A percentile compares a stretch with the other conserved stretches of the same genome.
Conservation (phyloP, 2,113 vertebrate species). For the Telmatochromis sp. region DNA sequence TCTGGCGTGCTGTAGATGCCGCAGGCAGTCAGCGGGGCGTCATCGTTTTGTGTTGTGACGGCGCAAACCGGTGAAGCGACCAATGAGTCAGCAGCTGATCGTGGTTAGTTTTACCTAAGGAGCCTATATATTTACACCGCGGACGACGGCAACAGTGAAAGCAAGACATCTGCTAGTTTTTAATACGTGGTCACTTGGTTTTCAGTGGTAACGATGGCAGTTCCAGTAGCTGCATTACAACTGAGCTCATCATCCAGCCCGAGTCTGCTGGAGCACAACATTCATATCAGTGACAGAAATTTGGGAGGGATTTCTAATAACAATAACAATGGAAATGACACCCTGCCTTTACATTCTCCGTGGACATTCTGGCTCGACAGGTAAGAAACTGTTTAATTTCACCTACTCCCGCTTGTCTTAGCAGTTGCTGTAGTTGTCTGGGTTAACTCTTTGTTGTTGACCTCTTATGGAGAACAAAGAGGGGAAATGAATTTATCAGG, state of each 20-base stretch:
- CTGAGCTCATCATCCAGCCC: slow-evolving; percentile 52
- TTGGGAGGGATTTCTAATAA: slow-evolving; percentile 51
- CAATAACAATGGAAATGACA: slow-evolving; percentile 43
- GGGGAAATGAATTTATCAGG: not conserved
- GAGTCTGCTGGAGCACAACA: slow-evolving; percentile 61
- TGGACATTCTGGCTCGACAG: slow-evolving; percentile 79
- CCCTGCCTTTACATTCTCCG: slow-evolving; percentile 70
- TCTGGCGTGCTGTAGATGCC: not conserved
- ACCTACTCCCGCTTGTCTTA: not conserved
- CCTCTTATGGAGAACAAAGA: slow-evolving; percentile 22
- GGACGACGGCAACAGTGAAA: not conserved
- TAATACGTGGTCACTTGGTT: not conserved
- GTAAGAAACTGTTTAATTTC: slow-evolving; percentile 16
- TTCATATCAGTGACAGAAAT: slow-evolving; percentile 64
- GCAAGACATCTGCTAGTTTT: not conserved
- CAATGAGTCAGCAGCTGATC: slow-evolving; percentile 66
- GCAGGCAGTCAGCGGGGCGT: slow-evolving; percentile 18
- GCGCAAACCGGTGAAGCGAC: slow-evolving; percentile 45
- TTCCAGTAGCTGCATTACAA: slow-evolving; percentile 64
- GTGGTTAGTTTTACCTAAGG: slow-evolving; percentile 14
- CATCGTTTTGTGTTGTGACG: slow-evolving; percentile 52
- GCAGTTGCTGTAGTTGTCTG: not conserved
- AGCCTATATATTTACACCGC: slow-evolving; percentile 21
- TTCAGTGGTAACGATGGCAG: slow-evolving; percentile 53
- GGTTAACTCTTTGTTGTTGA: not conserved